Percentiles rank a stretch among this genome's conserved stretches.
Evolutionary conservation across 2,888 invertebrate genomes (phyloP).

Genomic region (Metallyticus violacea): DNA sequence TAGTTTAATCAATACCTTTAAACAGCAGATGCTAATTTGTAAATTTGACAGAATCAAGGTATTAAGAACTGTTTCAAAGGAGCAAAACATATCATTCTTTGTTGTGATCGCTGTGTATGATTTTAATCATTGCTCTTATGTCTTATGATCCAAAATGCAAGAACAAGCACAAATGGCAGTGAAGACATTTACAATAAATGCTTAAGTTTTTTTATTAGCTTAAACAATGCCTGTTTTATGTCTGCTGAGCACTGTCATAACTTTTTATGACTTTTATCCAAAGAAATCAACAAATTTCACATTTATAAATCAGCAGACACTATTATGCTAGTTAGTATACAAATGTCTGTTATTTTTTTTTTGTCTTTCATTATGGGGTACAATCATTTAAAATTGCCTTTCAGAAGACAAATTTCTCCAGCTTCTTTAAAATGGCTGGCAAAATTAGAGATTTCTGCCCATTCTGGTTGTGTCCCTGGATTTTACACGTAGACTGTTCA

Average conservation of each 20-base stretch:
- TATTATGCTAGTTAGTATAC: background rate
- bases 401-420: background rate
- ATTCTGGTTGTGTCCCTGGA: background rate
- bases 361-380: background rate
- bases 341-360: background rate
- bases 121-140: background rate
- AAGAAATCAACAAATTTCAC: background rate
- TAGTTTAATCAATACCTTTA: background rate
- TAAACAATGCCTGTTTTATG: background rate
- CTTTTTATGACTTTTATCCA: background rate
- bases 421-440: background rate
- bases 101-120: background rate
- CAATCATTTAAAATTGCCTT: background rate
- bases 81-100: background rate
- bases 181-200: background rate
- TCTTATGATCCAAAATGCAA: background rate
- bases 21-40: background rate
- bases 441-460: background rate
- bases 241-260: background rate
- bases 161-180: background rate
- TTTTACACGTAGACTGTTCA: no score
- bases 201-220: background rate
- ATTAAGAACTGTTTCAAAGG: background rate
- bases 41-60: background rate
- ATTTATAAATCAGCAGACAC: background rate